Evolutionary conservation across 2,113 vertebrate genomes (phyloP), one percentile per base, ranked within the genome.

Genomic region (Cololabis saira): DNA sequence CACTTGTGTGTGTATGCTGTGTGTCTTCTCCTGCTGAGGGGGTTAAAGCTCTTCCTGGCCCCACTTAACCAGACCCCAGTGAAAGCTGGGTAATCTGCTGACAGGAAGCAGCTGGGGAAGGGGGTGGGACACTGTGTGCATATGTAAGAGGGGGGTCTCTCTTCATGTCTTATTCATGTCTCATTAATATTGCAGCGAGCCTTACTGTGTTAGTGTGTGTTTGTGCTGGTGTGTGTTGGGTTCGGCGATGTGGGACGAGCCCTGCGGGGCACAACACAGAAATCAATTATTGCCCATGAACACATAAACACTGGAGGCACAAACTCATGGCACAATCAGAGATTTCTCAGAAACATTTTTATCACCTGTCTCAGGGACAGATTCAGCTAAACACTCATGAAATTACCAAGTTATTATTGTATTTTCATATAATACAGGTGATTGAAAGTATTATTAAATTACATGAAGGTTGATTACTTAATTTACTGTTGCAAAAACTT

Each of bases 111-210:
- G 78, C 85, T 87, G 82, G 84, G 84, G 83, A 84, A 81, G 76
- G 85, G 85, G 67, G 82, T 85, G 76, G 81, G 85, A 84, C 87
- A 85, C 90, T 82, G 87, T 87, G 82, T 87, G 87, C 84, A 82
- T 27, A 44, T 89, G 82, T 89, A 78, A 66, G 87, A 80, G 80
- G 87, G 90, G 86, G 88, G 89, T 90, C 87, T 89, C 86, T 84
- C 83, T 85, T 91, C 88, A 92, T 93, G 89, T 91, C 85, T 93
- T 92, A 93, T 93, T 94, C 90, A 93, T 92, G 84, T 85, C 87
- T 90, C 89, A 92, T 91, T 90, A 92, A 92, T 92, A 92, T 81
- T 93, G 88, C 86, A 92, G 88, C 67, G 83, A 72, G 77, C 76
- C 74, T 75, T 43, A 56, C 60, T 72, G 67, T 82, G 83, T 71